Conservation (phyloP, 2,888 invertebrate species). For the Calephelis perditalis region DNA sequence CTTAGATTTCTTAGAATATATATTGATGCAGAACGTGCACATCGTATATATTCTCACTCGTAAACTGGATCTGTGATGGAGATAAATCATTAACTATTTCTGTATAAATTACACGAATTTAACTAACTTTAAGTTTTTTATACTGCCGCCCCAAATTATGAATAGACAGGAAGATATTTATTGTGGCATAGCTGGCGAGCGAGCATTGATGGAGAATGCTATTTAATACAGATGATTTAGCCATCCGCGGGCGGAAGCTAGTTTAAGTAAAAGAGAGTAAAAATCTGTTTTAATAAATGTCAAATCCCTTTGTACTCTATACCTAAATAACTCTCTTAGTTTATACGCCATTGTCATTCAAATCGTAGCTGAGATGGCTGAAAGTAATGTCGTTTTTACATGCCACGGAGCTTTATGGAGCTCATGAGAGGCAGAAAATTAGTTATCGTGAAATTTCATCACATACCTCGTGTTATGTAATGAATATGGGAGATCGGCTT, state of each 20-base stretch:
- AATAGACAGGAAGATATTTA: no score
- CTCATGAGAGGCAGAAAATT: conserved; percentile 3
- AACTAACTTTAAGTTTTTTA: no score
- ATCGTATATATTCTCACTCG: background rate
- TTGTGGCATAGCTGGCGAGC: no score
- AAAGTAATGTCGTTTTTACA: conserved; percentile 1
- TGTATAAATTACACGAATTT: no score
- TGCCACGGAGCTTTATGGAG: background rate
- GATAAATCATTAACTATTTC: no score
- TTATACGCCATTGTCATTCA: conserved; percentile 4
- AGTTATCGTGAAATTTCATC: background rate
- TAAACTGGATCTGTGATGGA: no score
- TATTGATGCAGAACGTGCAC: background rate
- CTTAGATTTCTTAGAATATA: background rate
- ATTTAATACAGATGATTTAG: no score
- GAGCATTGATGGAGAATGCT: no score
- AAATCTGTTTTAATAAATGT: no score
- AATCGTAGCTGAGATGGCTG: background rate
- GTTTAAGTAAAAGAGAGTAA: no score
- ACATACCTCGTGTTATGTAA: background rate
- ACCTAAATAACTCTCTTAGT: background rate
- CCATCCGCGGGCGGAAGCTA: no score
- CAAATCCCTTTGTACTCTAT: background rate
- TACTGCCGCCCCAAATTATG: no score
- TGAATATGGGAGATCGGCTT: background rate